phyloP scores from a whole-genome alignment of 2,113 vertebrate species.

The Nibea coibor region DNA sequence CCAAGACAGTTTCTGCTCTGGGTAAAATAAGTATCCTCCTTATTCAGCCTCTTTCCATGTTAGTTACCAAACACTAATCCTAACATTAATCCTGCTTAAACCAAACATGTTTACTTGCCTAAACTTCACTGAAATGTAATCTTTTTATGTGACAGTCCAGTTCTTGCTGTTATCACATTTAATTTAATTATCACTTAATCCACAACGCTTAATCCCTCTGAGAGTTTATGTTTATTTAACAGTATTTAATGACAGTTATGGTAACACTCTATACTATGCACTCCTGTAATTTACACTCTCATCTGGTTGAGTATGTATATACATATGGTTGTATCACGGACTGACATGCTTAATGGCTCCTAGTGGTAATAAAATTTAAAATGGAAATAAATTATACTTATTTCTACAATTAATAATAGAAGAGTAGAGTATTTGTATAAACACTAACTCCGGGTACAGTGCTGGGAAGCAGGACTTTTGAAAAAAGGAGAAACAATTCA shows the following conservation, averaged over 20 bases:
- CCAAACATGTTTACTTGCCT: slow-evolving; percentile 11
- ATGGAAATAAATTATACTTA: too few relatives aligned
- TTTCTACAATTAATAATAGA: too few relatives aligned
- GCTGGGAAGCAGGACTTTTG: too few relatives aligned
- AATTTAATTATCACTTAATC: slow-evolving; percentile 25
- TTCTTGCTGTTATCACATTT: background rate
- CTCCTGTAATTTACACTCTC: background rate
- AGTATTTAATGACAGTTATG: background rate
- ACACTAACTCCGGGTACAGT: too few relatives aligned
- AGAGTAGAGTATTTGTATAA: too few relatives aligned
- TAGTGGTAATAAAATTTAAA: too few relatives aligned
- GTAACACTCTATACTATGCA: background rate
- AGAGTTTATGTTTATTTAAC: slow-evolving; percentile 1
- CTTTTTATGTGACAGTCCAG: background rate
- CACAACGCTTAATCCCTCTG: background rate
- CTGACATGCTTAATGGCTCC: too few relatives aligned
- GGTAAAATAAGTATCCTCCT: background rate
- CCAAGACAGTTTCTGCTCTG: background rate
- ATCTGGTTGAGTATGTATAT: background rate
- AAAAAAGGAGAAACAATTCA: too few relatives aligned
- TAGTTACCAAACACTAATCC: slow-evolving; percentile 7
- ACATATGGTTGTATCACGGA: too few relatives aligned
- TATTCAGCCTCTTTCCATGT: background rate
- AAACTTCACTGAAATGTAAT: slow-evolving; percentile 8
- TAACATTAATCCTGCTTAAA: slow-evolving; percentile 20